These are phyloP conservation scores for Dolichopus griseipennis DNA, from an alignment of 2,888 invertebrate species.

Conservation along the genomic window DNA sequence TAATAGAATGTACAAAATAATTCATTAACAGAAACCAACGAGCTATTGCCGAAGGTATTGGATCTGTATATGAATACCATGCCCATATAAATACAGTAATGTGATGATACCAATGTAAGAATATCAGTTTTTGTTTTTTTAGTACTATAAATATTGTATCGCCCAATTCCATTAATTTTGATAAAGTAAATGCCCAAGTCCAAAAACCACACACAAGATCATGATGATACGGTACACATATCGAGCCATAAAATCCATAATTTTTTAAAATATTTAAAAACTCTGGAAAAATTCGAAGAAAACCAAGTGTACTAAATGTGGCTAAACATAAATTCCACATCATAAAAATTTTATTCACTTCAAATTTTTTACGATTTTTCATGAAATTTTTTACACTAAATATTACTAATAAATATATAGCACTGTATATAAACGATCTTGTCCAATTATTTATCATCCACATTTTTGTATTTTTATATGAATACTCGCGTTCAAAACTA, in stretches of 20 bases:
- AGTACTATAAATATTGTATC: conserved; percentile 92
- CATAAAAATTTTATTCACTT: conserved; percentile 75
- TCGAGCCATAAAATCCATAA: conserved; percentile 89
- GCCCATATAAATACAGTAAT: conserved; percentile 89
- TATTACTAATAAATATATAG: conserved; percentile 86
- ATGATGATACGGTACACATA: conserved; percentile 88
- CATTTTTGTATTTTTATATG: conserved; percentile 74
- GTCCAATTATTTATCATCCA: conserved; percentile 98
- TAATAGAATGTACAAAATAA: conserved; percentile 81
- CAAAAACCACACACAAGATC: conserved; percentile 93
- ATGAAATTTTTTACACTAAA: conserved; percentile 91
- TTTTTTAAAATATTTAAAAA: conserved; percentile 77
- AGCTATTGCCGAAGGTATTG: conserved; percentile 64
- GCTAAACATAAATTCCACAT: conserved; percentile 91
- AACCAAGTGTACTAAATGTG: conserved; percentile 90
- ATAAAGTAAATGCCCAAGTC: conserved; percentile 95
- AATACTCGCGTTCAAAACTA: conserved; percentile 90
- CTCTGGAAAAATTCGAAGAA: conserved; percentile 87
- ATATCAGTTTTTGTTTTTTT: conserved; percentile 86
- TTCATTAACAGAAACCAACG: conserved; percentile 94
- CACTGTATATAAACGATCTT: conserved; percentile 75
- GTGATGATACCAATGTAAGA: conserved; percentile 96
- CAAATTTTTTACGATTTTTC: conserved; percentile 77
- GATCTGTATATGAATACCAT: conserved; percentile 87
- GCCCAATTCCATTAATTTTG: conserved; percentile 92